Base-by-base conservation (phyloP, 2,797 vertebrate genomes). In the Moxostoma hubbsi region DNA sequence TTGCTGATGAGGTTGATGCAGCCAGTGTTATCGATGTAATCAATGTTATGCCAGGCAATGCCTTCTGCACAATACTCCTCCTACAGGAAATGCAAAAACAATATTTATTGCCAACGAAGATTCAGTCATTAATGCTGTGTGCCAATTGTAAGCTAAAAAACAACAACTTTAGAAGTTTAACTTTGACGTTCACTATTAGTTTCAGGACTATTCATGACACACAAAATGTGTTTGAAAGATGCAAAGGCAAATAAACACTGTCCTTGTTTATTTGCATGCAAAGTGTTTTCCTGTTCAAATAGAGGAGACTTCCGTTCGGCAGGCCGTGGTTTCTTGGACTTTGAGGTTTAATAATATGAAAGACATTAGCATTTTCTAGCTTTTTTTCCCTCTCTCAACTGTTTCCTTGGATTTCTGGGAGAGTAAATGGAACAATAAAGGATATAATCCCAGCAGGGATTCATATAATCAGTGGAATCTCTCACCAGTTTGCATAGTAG, bases 1-100 rank as follows among this genome's bases (percentile, higher is more conserved):
- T 95, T 99, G 88, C 97, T 98, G 94, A 98, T 98, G 86, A 99
- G 94, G 90, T 91, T 96, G 89, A 99, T 98, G 90, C 97, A 99
- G 86, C 95, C 93, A 0, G 95, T 96, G 85, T 99, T 99, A 92
- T 99, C 97, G 8, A 97, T 97, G 89, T 98, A 99, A 89, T 97
- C 96, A 0, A 99, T 99, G 90, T 96, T 97, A 81, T 93, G 93
- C 97, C 97, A 99, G 91, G 92, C 95, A 90, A 99, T 98, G 85
- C 95, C 95, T 90, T 99, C 97, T 43, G 89, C 90, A 86, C 96
- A 92, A 73, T 99, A 99, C 75, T 98, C 97, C 87, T 98, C 97
- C 98, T 99, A 59, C n/a, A 13, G 9, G 36, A 82, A 67, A 86
- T 6, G 54, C 54, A 80, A 53, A 85, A 43, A 68, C 18, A 15